Percentiles rank a stretch among this genome's conserved stretches.
These are phyloP conservation scores for Pteromalus puparum DNA, from an alignment of 1,140 invertebrate species.

Conservation along the genomic window DNA sequence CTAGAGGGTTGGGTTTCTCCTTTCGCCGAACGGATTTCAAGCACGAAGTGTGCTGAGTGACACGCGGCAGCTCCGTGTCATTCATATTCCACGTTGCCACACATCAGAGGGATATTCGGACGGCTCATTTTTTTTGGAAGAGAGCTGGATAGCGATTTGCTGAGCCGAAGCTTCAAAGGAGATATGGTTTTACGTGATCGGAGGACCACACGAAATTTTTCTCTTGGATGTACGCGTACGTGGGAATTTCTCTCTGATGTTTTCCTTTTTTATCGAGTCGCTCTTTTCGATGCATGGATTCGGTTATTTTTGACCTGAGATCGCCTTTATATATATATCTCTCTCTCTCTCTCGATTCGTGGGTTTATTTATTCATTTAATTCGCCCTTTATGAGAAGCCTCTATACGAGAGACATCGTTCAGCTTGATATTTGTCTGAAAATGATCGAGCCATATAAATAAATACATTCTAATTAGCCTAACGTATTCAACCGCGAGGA, in stretches of 20 bases:
- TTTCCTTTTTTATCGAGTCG: background rate
- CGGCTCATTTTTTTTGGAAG: background rate
- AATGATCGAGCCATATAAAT: too few species aligned
- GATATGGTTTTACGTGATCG: slow-evolving; percentile 21
- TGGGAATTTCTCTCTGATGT: background rate
- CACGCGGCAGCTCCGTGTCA: background rate
- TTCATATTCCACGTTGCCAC: slow-evolving; percentile 33
- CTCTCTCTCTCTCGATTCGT: too few species aligned
- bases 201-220: background rate
- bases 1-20: background rate
- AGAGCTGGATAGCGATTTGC: background rate
- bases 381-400: too few species aligned
- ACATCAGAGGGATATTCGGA: background rate
- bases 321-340: background rate
- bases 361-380: background rate
- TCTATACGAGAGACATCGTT: too few species aligned
- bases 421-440: too few species aligned
- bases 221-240: background rate
- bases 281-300: background rate
- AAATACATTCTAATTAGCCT: too few species aligned
- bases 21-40: slow-evolving; percentile 1
- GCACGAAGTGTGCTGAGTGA: background rate
- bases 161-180: slow-evolving; percentile 7
- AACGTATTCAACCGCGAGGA: background rate
- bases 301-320: too few species aligned